Evolutionary conservation across 1,140 invertebrate species (phyloP), one percentile per base, ranked within the genome.

Genomic region (Orussus abietinus): DNA sequence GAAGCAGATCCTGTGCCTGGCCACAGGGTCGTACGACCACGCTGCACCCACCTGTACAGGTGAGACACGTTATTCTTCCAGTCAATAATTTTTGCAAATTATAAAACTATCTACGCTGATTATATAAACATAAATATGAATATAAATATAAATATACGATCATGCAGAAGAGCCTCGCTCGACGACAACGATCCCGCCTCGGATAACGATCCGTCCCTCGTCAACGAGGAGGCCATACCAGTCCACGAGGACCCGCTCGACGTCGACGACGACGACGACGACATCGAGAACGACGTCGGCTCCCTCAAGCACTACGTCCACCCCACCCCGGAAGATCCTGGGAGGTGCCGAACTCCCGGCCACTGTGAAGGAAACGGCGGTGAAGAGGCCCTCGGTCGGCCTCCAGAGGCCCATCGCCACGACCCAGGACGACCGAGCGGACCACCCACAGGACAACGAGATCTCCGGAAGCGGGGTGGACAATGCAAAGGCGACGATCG

Each of bases 21-120:
- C 81, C 10, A 82, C 79, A 32, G 91, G 91, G 2, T 77, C 82
- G 37, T 94, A 90, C 75, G 88, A 92, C 62, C 80, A 81, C 28
- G 72, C 79, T 0, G 69, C 86, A 13, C 90, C 90, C 1, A 75
- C 69, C 19, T 91, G 89, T 59, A 73, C 77, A 63, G 77, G 87
- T 85, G 77, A 72, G 46, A 67, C 53, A 7, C 29, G 11, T 6
- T 30, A 34, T 35, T n/a, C n/a, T n/a, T 45, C 28, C 43, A 42
- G 34, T 36, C n/a, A n/a, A n/a, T 44, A 1, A 36, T 32, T 45
- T 41, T 13, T n/a, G n/a, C 18, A 47, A 22, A 38, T 21, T 43
- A 25, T 42, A 10, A 43, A 38, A 14, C 17, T 19, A 7, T 21
- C 7, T 34, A 5, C 4, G 1, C 14, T 14, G 6, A 34, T 20